Evolutionary conservation across 2,888 invertebrate genomes (phyloP).

Genomic region (Latheticus oryzae): DNA sequence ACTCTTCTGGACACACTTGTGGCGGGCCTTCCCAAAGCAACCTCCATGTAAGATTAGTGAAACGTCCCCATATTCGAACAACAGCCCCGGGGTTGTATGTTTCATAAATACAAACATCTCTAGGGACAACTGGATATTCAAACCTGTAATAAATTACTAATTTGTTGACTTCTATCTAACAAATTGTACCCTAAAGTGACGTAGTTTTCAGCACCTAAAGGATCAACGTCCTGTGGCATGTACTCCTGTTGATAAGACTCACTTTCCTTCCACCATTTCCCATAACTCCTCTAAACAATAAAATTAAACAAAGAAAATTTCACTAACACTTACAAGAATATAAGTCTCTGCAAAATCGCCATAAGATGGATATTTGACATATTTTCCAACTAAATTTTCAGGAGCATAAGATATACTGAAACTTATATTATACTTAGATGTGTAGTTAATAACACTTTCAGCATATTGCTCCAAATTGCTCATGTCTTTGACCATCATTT

Average conservation of each 20-base stretch:
- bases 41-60: slow-evolving; percentile 72
- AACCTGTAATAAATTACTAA: slow-evolving; percentile 67
- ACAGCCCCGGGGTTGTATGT: slow-evolving; percentile 89
- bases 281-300: slow-evolving; percentile 81
- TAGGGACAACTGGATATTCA: slow-evolving; percentile 75
- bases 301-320: slow-evolving; percentile 2
- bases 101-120: slow-evolving; percentile 81
- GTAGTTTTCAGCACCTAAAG: slow-evolving; percentile 81
- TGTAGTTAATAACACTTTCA: slow-evolving; percentile 82
- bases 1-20: slow-evolving; percentile 68
- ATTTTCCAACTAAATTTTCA: slow-evolving; percentile 85
- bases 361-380: slow-evolving; percentile 87
- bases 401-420: slow-evolving; percentile 90
- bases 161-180: slow-evolving; percentile 3
- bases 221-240: slow-evolving; percentile 77
- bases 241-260: slow-evolving; percentile 78
- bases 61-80: slow-evolving; percentile 81
- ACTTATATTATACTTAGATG: slow-evolving; percentile 91
- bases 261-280: slow-evolving; percentile 86
- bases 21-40: slow-evolving; percentile 83
- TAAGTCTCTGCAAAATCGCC: slow-evolving; percentile 93
- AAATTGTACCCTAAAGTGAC: slow-evolving; percentile 71
- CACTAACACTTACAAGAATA: slow-evolving; percentile 78
- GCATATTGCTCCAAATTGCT: slow-evolving; percentile 81
- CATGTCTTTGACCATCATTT: slow-evolving; percentile 53